Base-by-base conservation (phyloP, 1,140 invertebrate genomes). In the Antheraea pernyi region DNA sequence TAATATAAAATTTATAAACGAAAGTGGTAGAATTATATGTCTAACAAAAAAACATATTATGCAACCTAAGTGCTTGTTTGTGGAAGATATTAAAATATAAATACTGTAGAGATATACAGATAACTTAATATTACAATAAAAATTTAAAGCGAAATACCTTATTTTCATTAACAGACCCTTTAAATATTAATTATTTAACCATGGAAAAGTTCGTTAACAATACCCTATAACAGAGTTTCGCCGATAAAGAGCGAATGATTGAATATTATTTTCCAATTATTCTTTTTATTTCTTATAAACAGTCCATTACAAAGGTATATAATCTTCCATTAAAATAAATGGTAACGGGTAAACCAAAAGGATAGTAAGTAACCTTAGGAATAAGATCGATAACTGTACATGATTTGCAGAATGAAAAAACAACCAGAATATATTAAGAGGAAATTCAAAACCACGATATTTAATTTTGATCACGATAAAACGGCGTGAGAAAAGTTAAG, bases 401-500 rank as follows among this genome's bases (percentile, higher is more conserved):
- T 6, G 16, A 53, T 53, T 53, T n/a, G 46, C 46, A 53, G 16
- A 53, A 53, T 2, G 46, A n/a, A 16, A 48, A 53, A 53, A 53
- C 10, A 16, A 69, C 59, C 58, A 65, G 19, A 71, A 6, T 16
- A 53, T 53, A n/a, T 66, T 61, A 70, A 30, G 64, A 75, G 62
- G 48, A 72, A 76, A 65, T 53, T 76, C 68, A 59, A 69, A 37
- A 36, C 37, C 53, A 72, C 39, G 19, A 67, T 67, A 4, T 68
- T 70, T 48, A 75, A 75, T 71, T 67, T 70, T 70, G 75, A 76
- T 79, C 46, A 80, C 65, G 69, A 76, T 83, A 82, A 80, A 72
- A 69, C 64, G 68, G 76, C 83, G 86, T 89, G 86, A 86, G 85
- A 89, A 89, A 85, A 83, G 75, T 75, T 77, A 79, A 78, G 71